These are phyloP conservation scores for Holacanthella duospinosa DNA, from an alignment of 2,888 invertebrate genomes.

Conservation along the genomic window DNA sequence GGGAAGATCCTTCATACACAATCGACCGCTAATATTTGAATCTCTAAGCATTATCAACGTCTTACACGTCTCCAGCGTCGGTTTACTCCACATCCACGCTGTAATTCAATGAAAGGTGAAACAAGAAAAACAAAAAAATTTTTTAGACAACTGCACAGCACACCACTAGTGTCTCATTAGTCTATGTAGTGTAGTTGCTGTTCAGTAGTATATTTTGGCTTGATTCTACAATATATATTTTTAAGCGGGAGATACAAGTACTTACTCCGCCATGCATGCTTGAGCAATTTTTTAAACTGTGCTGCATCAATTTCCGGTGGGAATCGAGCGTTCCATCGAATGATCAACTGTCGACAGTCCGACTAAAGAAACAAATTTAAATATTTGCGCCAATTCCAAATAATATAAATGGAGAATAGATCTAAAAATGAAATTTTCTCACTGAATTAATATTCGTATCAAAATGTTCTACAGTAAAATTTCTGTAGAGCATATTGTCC, in stretches of 20 bases:
- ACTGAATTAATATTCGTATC: constrained; percentile 51
- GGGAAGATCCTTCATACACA: constrained; percentile 52
- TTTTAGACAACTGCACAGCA: neutral
- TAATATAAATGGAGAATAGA: constrained; percentile 5
- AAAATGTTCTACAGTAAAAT: constrained; percentile 52
- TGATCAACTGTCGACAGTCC: constrained; percentile 46
- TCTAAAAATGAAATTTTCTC: constrained; percentile 38
- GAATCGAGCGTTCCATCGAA: constrained; percentile 48
- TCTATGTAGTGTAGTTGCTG: too few species aligned
- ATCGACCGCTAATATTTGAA: constrained; percentile 53
- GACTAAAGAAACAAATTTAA: constrained; percentile 40
- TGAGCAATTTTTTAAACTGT: constrained; percentile 51
- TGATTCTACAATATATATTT: too few species aligned
- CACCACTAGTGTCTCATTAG: too few species aligned
- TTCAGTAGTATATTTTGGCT: too few species aligned
- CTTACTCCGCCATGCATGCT: constrained; percentile 51
- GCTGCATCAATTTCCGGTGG: constrained; percentile 54
- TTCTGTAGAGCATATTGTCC: constrained; percentile 58
- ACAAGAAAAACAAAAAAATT: neutral
- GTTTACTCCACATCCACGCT: constrained; percentile 50
- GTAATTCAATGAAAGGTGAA: constrained; percentile 17
- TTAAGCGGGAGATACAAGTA: too few species aligned
- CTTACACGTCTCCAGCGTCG: constrained; percentile 55
- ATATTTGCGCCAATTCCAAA: constrained; percentile 5
- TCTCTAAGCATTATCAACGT: constrained; percentile 59